phyloP scores from a whole-genome alignment of 2,888 invertebrate genomes.

The Dilophus febrilis region DNA sequence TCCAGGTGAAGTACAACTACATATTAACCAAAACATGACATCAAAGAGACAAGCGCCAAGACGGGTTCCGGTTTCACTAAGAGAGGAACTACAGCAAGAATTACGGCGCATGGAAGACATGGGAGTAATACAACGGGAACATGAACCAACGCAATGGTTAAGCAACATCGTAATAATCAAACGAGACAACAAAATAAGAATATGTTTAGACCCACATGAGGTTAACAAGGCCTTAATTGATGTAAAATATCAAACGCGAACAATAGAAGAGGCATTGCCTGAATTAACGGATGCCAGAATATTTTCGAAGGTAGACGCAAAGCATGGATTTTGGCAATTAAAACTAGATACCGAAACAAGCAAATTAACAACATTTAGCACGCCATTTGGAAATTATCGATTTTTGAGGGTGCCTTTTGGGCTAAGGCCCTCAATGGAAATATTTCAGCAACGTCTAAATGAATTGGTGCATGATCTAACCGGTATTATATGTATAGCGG shows the following conservation, averaged over 20 bases:
- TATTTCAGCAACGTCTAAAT: conserved; percentile 9
- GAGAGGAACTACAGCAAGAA: background rate
- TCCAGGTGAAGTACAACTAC: conserved; percentile 4
- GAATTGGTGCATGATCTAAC: conserved; percentile 6
- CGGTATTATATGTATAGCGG: conserved; percentile 9
- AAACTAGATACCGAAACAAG: background rate
- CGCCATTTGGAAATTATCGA: conserved; percentile 5
- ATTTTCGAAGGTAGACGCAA: conserved; percentile 5
- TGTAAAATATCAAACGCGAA: conserved; percentile 5
- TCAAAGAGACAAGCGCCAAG: background rate
- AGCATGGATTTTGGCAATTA: conserved; percentile 11
- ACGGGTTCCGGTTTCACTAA: background rate
- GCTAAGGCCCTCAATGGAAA: conserved; percentile 9
- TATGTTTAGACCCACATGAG: conserved; percentile 5
- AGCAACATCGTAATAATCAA: conserved; percentile 7
- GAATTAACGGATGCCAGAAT: conserved; percentile 6
- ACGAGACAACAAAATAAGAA: conserved; percentile 5
- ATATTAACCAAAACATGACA: conserved; percentile 2
- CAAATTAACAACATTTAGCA: conserved; percentile 4
- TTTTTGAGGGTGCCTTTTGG: conserved; percentile 9
- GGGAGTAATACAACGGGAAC: conserved; percentile 3
- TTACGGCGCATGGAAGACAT: background rate
- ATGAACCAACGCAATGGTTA: conserved; percentile 5
- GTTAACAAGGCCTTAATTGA: conserved; percentile 6
- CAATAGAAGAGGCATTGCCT: conserved; percentile 7